phyloP scores from a whole-genome alignment of 2,888 invertebrate genomes.

The Rhagonycha fulva region DNA sequence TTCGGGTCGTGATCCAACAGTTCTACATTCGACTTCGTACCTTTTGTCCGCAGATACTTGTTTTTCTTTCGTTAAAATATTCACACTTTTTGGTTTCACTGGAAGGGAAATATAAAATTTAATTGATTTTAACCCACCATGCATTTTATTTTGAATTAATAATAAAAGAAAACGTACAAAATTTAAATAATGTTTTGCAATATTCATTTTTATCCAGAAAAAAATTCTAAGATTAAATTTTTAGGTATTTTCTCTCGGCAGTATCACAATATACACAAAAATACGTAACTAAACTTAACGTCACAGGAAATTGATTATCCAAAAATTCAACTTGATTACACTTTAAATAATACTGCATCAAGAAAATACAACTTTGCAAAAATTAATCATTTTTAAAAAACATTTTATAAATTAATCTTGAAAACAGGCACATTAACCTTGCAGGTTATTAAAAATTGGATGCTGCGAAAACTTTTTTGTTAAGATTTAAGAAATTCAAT shows the following conservation, averaged over 20 bases:
- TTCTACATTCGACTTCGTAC: constrained; percentile 86
- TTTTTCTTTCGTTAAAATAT: constrained; percentile 81
- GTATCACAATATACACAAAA: neutral
- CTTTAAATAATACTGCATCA: neutral
- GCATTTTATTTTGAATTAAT: neutral
- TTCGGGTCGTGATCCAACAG: constrained; percentile 83
- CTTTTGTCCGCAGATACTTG: constrained; percentile 84
- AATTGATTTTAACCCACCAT: neutral
- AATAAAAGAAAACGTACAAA: neutral
- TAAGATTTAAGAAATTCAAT: neutral
- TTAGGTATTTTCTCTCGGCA: neutral
- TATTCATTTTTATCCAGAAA: neutral
- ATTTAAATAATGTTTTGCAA: neutral
- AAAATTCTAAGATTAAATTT: neutral
- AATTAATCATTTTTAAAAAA: neutral
- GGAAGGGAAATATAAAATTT: constrained; percentile 53
- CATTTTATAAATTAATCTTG: neutral
- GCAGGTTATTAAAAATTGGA: neutral
- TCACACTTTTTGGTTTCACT: constrained; percentile 86
- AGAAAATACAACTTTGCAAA: neutral
- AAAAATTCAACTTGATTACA: neutral
- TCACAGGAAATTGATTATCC: neutral
- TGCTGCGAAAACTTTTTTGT: neutral
- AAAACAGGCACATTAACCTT: neutral
- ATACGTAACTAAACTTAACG: neutral